These are phyloP conservation scores for Parauchenoglanis punctatus DNA, from an alignment of 2,797 vertebrate species.

Conservation along the genomic window DNA sequence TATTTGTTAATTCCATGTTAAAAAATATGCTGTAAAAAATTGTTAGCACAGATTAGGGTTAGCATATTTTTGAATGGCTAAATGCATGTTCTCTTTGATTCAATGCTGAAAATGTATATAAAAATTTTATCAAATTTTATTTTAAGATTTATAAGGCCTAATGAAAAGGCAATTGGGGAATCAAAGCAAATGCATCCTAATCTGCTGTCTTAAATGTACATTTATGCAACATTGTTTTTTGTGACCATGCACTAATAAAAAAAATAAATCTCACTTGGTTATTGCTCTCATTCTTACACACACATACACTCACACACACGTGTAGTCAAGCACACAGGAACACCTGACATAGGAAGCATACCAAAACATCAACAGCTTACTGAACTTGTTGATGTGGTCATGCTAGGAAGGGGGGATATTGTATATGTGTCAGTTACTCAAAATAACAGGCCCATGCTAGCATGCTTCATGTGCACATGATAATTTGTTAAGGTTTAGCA, in stretches of 20 bases:
- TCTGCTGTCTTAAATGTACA: not conserved
- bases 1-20: not conserved
- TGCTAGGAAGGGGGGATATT: not conserved
- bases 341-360: constrained; percentile 48
- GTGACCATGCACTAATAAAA: not conserved
- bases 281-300: not conserved
- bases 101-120: not conserved
- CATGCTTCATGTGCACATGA: constrained; percentile 49
- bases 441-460: constrained; percentile 48
- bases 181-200: not conserved
- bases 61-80: not conserved
- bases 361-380: constrained; percentile 50
- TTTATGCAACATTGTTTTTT: not conserved
- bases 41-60: not conserved
- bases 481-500: constrained; percentile 57
- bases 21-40: not conserved
- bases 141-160: not conserved
- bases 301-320: not conserved
- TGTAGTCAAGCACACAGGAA: not conserved
- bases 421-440: not conserved
- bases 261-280: not conserved
- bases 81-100: not conserved
- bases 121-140: not conserved
- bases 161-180: not conserved
- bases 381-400: constrained; percentile 35